phyloP scores from a whole-genome alignment of 2,797 vertebrate species.

The Liparis tanakae region DNA sequence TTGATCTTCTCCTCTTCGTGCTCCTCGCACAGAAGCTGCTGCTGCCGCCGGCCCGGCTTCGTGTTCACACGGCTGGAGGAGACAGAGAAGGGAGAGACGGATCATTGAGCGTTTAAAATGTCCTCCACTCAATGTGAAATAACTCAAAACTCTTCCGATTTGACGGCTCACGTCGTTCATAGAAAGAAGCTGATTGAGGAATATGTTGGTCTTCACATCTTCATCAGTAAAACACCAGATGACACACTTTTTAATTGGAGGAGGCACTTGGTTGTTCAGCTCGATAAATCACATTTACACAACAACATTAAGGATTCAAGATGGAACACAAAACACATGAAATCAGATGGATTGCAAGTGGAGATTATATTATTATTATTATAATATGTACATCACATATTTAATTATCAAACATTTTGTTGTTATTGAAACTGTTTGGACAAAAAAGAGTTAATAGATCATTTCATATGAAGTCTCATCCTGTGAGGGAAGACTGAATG shows the following conservation, averaged over 20 bases:
- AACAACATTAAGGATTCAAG: no score
- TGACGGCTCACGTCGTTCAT: background rate
- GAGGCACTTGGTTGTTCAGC: no score
- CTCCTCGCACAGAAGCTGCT: conserved; percentile 90
- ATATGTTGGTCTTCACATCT: background rate
- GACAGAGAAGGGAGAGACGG: background rate
- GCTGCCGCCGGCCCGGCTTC: conserved; percentile 86
- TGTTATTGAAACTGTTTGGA: no score
- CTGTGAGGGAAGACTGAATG: no score
- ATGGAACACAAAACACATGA: no score
- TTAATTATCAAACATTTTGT: no score
- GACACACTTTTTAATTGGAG: background rate
- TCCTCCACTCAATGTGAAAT: background rate
- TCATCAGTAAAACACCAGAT: background rate
- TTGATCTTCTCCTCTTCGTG: conserved; percentile 93
- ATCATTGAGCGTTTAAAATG: background rate
- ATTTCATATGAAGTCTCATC: no score
- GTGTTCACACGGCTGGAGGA: conserved; percentile 79
- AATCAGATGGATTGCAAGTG: no score
- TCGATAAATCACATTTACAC: no score
- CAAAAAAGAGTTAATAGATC: no score
- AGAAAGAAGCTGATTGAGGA: background rate
- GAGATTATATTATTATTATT: no score
- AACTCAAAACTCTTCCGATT: background rate
- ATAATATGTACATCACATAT: no score